phyloP scores from a whole-genome alignment of 1,140 invertebrate genomes.

The Drosophila malerkotliana region DNA sequence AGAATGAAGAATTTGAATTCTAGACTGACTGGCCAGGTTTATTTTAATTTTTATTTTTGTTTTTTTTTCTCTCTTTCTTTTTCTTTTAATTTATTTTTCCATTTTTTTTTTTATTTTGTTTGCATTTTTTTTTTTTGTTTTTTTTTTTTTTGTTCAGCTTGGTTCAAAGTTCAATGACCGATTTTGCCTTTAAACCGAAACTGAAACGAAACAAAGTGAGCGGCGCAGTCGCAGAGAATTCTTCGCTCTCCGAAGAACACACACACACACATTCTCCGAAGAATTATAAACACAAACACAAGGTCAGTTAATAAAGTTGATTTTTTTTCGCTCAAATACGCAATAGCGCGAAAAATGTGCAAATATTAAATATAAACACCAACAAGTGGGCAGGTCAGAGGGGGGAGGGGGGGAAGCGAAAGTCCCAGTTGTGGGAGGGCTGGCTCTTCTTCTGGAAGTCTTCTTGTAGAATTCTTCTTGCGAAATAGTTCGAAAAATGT shows the following conservation, averaged over 20 bases:
- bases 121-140: constrained; percentile 1
- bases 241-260: constrained; percentile 2
- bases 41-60: constrained; percentile 39
- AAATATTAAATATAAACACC: constrained; percentile 1
- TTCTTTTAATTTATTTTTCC: constrained; percentile 15
- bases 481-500: background rate
- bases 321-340: constrained; percentile 5
- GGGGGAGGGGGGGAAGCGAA: background rate
- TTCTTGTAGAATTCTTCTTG: background rate
- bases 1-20: constrained; percentile 53
- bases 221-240: constrained; percentile 34
- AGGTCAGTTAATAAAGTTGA: constrained; percentile 11
- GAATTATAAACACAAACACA: constrained; percentile 5
- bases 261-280: constrained; percentile 2
- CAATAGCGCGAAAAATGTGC: constrained; percentile 1
- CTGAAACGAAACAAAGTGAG: constrained; percentile 34
- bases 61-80: constrained; percentile 8
- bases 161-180: constrained; percentile 82
- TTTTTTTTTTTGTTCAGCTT: constrained; percentile 4
- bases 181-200: constrained; percentile 63
- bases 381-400: background rate
- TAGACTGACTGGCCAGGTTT: constrained; percentile 39
- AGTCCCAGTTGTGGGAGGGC: no score
- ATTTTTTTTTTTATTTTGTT: constrained; percentile 3
- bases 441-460: no score